These are phyloP conservation scores for Epinephelus malabaricus DNA, from an alignment of 2,797 vertebrate genomes.

Conservation along the genomic window DNA sequence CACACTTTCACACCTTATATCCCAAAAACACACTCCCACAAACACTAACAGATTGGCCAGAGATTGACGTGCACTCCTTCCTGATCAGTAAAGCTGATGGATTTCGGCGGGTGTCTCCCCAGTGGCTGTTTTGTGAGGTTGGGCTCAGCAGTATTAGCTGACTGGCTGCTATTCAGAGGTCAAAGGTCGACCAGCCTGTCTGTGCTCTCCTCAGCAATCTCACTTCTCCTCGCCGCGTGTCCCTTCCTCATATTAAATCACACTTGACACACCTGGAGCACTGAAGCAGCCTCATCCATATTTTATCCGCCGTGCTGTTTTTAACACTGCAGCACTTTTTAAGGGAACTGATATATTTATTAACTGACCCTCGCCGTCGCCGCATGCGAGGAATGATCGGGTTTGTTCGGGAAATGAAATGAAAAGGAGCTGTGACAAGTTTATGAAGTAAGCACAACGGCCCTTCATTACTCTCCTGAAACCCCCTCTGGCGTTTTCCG, in stretches of 20 bases:
- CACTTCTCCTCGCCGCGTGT: constrained; percentile 83
- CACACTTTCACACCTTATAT: constrained; percentile 33
- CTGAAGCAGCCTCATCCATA: constrained; percentile 95
- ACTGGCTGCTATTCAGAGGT: constrained; percentile 90
- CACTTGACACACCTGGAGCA: constrained; percentile 95
- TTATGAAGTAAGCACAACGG: constrained; percentile 96
- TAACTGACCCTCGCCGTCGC: constrained; percentile 87
- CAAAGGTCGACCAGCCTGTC: constrained; percentile 89
- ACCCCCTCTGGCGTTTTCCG: constrained; percentile 39
- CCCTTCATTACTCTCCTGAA: constrained; percentile 89
- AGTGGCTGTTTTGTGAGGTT: constrained; percentile 89
- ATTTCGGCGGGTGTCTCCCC: constrained; percentile 87
- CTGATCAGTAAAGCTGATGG: constrained; percentile 91
- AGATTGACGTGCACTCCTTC: constrained; percentile 50
- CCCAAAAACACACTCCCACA: constrained; percentile 36
- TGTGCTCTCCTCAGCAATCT: constrained; percentile 90
- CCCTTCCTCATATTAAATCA: constrained; percentile 96
- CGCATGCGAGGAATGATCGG: constrained; percentile 82
- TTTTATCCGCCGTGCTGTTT: constrained; percentile 91
- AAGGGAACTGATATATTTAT: constrained; percentile 93
- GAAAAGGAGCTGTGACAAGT: constrained; percentile 92
- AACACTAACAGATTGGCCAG: constrained; percentile 34
- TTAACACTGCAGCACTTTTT: constrained; percentile 92
- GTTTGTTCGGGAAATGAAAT: constrained; percentile 95
- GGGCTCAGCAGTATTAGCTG: constrained; percentile 90